These are phyloP conservation scores for Crocidura indochinensis DNA, from an alignment of 2,797 vertebrate genomes.

Conservation along the genomic window DNA sequence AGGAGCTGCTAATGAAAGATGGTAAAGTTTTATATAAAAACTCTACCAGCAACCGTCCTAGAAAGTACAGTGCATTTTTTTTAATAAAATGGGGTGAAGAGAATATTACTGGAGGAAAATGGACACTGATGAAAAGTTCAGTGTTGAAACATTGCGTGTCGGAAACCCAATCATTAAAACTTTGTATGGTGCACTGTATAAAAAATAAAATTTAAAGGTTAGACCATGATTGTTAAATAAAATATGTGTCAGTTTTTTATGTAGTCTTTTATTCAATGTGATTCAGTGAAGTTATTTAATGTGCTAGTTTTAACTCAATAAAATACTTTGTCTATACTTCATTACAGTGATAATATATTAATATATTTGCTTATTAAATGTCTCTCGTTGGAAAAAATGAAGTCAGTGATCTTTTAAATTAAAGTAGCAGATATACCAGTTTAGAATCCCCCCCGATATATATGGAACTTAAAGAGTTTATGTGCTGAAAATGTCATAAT, in stretches of 20 bases:
- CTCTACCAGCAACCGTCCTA: no score
- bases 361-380: neutral
- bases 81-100: no score
- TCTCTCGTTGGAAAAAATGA: neutral
- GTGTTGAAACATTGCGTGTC: no score
- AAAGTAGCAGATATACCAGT: neutral
- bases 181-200: no score
- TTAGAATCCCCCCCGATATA: neutral
- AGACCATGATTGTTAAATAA: conserved; percentile 17
- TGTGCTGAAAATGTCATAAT: no score
- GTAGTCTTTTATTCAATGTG: neutral
- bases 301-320: neutral
- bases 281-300: neutral
- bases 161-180: no score
- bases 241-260: neutral
- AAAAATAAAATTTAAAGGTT: no score
- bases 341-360: neutral
- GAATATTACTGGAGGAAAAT: no score
- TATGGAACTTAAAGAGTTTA: neutral
- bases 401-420: neutral
- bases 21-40: no score
- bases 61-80: no score
- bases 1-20: no score
- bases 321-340: neutral
- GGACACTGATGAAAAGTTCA: no score